phyloP scores from a whole-genome alignment of 2,888 invertebrate species.

The Drosophila longiperda region DNA sequence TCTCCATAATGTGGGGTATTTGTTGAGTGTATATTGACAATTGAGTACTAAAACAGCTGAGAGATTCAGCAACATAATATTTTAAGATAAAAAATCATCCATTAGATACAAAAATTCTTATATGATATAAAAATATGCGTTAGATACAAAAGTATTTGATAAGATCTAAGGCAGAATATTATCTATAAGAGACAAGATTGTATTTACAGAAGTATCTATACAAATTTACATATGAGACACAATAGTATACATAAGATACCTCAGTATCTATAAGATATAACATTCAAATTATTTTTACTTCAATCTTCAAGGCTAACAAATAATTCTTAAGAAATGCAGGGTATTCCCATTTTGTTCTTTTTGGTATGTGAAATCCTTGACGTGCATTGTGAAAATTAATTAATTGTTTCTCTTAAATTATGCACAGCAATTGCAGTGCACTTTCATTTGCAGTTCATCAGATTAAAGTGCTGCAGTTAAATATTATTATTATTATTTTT shows the following conservation, averaged over 20 bases:
- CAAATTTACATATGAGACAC: not conserved
- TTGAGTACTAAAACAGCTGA: not conserved
- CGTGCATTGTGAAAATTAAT: conserved; percentile 60
- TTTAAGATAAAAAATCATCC: not conserved
- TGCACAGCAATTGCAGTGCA: conserved; percentile 35
- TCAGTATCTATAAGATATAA: not conserved
- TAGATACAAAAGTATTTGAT: not conserved
- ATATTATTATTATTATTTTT: conserved; percentile 6
- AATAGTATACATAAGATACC: not conserved
- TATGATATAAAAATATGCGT: not conserved
- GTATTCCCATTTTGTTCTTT: not conserved
- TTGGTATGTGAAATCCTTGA: not conserved
- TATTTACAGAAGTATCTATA: not conserved
- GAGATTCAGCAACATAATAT: not conserved
- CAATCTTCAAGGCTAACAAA: not conserved
- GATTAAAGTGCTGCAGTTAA: conserved; percentile 16
- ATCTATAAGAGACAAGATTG: not conserved
- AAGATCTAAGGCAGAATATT: conserved; percentile 3
- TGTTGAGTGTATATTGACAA: not conserved
- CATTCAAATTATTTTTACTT: not conserved
- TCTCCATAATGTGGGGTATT: not conserved
- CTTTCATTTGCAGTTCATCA: conserved; percentile 4
- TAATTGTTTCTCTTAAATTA: conserved; percentile 50
- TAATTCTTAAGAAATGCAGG: not conserved
- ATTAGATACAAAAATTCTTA: not conserved